A percentile compares a stretch with the other conserved stretches of the same genome.
Conservation (phyloP, 2,888 invertebrate genomes). For the Dendrolimus pini region DNA sequence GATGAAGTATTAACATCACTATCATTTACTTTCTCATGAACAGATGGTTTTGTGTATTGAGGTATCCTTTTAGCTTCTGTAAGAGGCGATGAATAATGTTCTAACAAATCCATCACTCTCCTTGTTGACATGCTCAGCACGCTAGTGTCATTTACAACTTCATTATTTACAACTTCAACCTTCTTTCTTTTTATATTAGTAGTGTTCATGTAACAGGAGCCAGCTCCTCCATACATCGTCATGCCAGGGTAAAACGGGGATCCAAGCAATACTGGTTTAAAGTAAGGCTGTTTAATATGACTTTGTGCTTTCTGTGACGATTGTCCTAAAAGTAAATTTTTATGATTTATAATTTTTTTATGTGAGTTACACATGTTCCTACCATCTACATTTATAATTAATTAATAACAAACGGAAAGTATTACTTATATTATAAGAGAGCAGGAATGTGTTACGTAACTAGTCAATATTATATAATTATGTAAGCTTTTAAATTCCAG, state of each 20-base stretch:
- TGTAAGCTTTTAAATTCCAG: too few species aligned
- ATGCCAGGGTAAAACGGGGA: slow-evolving; percentile 87
- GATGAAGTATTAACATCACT: slow-evolving; percentile 5
- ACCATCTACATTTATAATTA: too few species aligned
- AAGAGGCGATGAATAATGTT: slow-evolving; percentile 88
- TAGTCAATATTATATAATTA: too few species aligned
- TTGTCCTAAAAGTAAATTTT: slow-evolving; percentile 35
- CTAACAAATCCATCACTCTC: slow-evolving; percentile 86
- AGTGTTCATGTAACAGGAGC: slow-evolving; percentile 72
- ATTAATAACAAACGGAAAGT: too few species aligned
- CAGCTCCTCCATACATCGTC: slow-evolving; percentile 85
- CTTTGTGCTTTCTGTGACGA: slow-evolving; percentile 44
- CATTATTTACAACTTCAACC: slow-evolving; percentile 32
- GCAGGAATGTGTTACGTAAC: too few species aligned
- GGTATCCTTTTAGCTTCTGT: slow-evolving; percentile 88
- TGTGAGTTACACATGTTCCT: too few species aligned
- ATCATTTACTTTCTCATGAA: slow-evolving; percentile 14
- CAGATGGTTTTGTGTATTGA: slow-evolving; percentile 21
- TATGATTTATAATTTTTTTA: not conserved
- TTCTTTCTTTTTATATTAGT: slow-evolving; percentile 43
- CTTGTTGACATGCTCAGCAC: slow-evolving; percentile 84
- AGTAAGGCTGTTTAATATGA: slow-evolving; percentile 49
- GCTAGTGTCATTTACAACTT: slow-evolving; percentile 26
- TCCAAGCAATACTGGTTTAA: slow-evolving; percentile 39
- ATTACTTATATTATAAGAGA: too few species aligned